A percentile compares a stretch with the other conserved stretches of the same genome.
Conservation (phyloP, 2,797 vertebrate species). For the Spea hammondii region DNA sequence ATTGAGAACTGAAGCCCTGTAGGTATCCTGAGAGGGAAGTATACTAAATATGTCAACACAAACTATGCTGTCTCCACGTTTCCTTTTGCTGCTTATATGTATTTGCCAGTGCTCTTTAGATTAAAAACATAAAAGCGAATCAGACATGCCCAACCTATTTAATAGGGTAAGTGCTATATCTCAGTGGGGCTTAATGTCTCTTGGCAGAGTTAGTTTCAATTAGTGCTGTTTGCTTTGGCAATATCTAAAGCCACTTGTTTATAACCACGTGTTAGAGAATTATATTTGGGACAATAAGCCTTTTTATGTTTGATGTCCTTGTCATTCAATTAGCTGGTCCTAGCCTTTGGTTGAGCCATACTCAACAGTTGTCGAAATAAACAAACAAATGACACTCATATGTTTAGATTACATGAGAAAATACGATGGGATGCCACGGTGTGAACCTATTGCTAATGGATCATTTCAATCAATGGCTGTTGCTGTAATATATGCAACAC, state of each 20-base stretch:
- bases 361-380: slow-evolving; percentile 11
- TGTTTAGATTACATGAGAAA: slow-evolving; percentile 31
- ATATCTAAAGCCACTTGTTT: slow-evolving; percentile 28
- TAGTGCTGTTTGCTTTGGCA: slow-evolving; percentile 31
- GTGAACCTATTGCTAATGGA: slow-evolving; percentile 35
- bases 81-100: not conserved
- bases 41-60: slow-evolving; percentile 14
- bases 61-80: not conserved
- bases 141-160: slow-evolving; percentile 14
- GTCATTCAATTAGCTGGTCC: slow-evolving; percentile 3
- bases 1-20: too few relatives aligned
- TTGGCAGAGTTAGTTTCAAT: slow-evolving; percentile 23
- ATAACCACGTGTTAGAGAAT: slow-evolving; percentile 34
- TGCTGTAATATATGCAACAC: slow-evolving; percentile 39
- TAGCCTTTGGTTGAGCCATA: slow-evolving; percentile 6
- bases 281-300: slow-evolving; percentile 19
- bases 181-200: slow-evolving; percentile 17
- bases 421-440: slow-evolving; percentile 10
- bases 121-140: slow-evolving; percentile 19
- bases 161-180: slow-evolving; percentile 28
- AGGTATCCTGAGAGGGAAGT: slow-evolving; percentile 4
- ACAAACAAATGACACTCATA: slow-evolving; percentile 32
- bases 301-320: slow-evolving; percentile 28
- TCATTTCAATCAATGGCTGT: slow-evolving; percentile 36
- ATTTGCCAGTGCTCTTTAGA: slow-evolving; percentile 10